Conservation (phyloP, 1,140 invertebrate genomes). For the Arion vulgaris region DNA sequence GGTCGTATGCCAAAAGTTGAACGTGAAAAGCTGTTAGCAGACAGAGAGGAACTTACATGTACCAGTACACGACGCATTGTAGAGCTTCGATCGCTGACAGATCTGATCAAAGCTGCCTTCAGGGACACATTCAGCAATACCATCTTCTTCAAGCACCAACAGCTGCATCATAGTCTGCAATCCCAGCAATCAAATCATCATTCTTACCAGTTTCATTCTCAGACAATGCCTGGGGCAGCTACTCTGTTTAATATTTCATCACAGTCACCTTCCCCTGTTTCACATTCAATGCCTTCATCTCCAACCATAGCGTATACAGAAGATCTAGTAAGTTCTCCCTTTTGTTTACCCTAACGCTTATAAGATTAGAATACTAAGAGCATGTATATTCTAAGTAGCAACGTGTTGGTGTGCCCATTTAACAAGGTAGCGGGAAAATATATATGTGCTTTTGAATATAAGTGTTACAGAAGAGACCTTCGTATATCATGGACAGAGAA, state of each 20-base stretch:
- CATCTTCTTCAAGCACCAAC: constrained; percentile 43
- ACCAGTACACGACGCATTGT: constrained; percentile 52
- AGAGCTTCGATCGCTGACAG: constrained; percentile 57
- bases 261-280: neutral
- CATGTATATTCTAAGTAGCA: too few species aligned
- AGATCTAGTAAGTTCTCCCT: neutral
- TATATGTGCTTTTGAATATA: too few species aligned
- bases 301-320: neutral
- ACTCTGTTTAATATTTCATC: neutral
- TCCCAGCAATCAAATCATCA: constrained; percentile 2
- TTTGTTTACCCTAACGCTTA: too few species aligned
- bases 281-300: neutral
- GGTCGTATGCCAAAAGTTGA: constrained; percentile 98
- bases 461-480: too few species aligned
- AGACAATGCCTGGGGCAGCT: neutral
- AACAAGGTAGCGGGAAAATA: too few species aligned
- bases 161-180: constrained; percentile 1
- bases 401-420: too few species aligned
- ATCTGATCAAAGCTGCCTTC: constrained; percentile 61
- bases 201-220: neutral
- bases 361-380: too few species aligned
- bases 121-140: constrained; percentile 53
- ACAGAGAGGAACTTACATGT: constrained; percentile 77
- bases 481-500: too few species aligned
- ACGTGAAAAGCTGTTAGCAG: constrained; percentile 89